Percentiles rank a stretch among this genome's conserved stretches.
These are phyloP conservation scores for Ancistrus triradiatus DNA, from an alignment of 2,113 vertebrate species.

Conservation along the genomic window DNA sequence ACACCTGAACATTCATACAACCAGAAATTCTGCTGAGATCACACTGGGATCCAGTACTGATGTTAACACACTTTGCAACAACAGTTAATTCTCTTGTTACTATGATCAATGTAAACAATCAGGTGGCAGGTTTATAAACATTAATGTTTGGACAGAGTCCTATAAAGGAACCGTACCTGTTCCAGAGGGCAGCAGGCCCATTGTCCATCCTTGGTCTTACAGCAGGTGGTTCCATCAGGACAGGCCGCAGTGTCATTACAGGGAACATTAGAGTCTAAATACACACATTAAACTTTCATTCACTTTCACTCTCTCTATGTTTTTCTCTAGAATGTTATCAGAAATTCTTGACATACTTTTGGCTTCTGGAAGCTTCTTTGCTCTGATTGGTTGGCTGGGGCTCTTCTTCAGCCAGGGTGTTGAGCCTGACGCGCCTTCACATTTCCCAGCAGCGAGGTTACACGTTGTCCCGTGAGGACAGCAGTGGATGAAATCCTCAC, in stretches of 20 bases:
- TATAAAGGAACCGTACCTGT: not conserved
- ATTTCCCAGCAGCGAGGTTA: conserved; percentile 51
- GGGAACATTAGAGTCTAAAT: conserved; percentile 27
- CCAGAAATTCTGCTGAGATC: too few species aligned
- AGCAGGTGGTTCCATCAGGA: conserved; percentile 50
- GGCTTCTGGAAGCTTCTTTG: not conserved
- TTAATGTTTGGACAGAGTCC: too few species aligned
- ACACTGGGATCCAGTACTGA: too few species aligned
- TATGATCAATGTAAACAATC: too few species aligned
- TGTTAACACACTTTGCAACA: too few species aligned
- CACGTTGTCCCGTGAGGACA: conserved; percentile 64
- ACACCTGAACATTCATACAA: too few species aligned
- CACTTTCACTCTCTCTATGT: too few species aligned
- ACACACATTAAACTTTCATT: too few species aligned
- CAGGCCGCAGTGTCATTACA: conserved; percentile 40
- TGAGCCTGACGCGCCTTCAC: conserved; percentile 28
- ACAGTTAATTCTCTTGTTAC: too few species aligned
- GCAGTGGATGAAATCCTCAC: conserved; percentile 62
- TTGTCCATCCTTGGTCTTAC: not conserved
- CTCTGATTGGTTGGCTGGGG: conserved; percentile 26
- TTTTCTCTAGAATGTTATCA: too few species aligned
- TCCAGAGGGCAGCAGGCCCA: conserved; percentile 57
- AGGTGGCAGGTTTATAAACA: not conserved
- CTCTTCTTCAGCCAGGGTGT: conserved; percentile 47
- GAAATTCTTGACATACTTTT: not conserved